Conservation (phyloP, 2,888 invertebrate species). For the Machimus atricapillus region DNA sequence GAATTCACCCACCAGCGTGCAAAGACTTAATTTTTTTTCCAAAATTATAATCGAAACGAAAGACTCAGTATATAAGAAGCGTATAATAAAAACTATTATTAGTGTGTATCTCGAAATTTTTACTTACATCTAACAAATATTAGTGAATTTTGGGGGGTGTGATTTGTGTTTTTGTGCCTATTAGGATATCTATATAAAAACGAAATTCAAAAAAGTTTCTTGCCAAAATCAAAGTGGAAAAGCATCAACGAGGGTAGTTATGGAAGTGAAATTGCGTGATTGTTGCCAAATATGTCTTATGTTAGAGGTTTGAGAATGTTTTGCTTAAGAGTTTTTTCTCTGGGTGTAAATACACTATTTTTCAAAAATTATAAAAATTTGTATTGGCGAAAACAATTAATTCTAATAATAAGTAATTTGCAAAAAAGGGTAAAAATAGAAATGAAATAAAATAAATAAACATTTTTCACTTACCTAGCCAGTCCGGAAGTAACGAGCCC, state of each 20-base stretch:
- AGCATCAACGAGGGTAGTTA: not conserved
- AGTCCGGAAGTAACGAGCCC: constrained; percentile 64
- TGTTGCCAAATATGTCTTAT: not conserved
- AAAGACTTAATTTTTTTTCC: constrained; percentile 1
- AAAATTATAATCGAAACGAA: not conserved
- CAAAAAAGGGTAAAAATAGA: constrained; percentile 44
- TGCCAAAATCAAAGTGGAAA: not conserved
- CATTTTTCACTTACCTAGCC: constrained; percentile 62
- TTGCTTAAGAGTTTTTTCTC: constrained; percentile 47
- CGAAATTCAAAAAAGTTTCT: not conserved
- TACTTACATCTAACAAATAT: not conserved
- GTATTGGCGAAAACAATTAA: constrained; percentile 43
- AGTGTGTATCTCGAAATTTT: not conserved
- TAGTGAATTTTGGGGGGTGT: not conserved
- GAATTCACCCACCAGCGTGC: constrained; percentile 42
- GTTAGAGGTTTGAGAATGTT: not conserved
- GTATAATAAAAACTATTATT: not conserved
- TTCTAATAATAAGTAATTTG: constrained; percentile 46
- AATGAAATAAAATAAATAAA: constrained; percentile 48
- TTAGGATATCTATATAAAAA: not conserved
- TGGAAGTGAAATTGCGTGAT: not conserved
- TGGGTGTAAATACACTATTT: constrained; percentile 14
- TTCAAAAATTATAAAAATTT: not conserved
- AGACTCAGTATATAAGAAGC: not conserved
- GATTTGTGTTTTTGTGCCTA: constrained; percentile 10